Base-by-base conservation (phyloP, 2,113 vertebrate genomes). In the Calidris pygmaea region DNA sequence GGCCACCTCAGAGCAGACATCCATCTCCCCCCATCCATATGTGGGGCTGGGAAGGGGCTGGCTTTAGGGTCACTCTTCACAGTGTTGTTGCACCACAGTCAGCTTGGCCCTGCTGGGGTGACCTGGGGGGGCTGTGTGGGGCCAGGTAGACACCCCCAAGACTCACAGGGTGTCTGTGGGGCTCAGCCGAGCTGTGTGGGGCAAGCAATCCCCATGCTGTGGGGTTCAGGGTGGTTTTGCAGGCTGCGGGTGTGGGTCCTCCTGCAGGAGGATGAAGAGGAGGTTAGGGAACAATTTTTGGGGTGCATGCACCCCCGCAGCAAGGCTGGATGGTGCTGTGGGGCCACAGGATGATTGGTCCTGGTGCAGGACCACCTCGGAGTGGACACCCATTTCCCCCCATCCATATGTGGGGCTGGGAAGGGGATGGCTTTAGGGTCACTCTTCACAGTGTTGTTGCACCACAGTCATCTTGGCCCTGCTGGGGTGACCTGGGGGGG, bases 241-340 rank as follows among this genome's bases (percentile, higher is more conserved):
- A 47, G 45, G 45, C 19, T 47, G 19, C 9, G 19, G 45, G 9
- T 47, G 45, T 47, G 19, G 45, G 19, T 47, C 2, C 45, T 47
- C 45, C 19, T 47, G 45, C 45, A 47, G 19, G 45, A 47, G 9
- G 45, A 47, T 9, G 45, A 47, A 20, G 18, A 50, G 1, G 9
- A 35, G 26, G 10, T 24, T 50, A 3, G 29, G 3, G 3, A 45
- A 41, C 0, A 3, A 0, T 17, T 1, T 5, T 1, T 5, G 35
- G 37, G 39, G 39, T 3, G 37, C 3, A 0, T 5, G 21, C 18
- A 26, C 12, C 74, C 14, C 6, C 37, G 43, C n/a, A 9, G 39
- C 3, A 0, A 47, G 59, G 37, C 29, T 22, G 45, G 9, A 7
- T 0, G 3, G 56, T 0, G 39, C 18, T 10, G 10, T 0, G 14